A percentile compares a stretch with the other conserved stretches of the same genome.
Evolutionary conservation across 2,113 vertebrate genomes (phyloP).

Genomic region (Gobiocypris rarus): DNA sequence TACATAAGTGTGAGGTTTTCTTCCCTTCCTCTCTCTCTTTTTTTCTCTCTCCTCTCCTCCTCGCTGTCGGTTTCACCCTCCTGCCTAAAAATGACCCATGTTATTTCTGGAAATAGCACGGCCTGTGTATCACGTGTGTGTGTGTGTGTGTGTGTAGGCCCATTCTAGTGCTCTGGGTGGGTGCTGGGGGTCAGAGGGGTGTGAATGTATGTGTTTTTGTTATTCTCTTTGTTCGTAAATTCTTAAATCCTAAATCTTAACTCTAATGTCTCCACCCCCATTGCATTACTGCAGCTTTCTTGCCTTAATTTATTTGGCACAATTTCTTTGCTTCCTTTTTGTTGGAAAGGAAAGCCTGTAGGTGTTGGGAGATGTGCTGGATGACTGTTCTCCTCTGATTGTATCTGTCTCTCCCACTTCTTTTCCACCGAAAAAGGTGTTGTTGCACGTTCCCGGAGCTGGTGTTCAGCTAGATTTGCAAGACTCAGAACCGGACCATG

Average conservation of each 20-base stretch:
- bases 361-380: slow-evolving; percentile 26
- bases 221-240: slow-evolving; percentile 50
- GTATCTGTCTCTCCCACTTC: background rate
- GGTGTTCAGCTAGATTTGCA: background rate
- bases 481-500: background rate
- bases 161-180: slow-evolving; percentile 41
- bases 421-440: background rate
- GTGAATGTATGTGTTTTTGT: slow-evolving; percentile 6
- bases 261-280: slow-evolving; percentile 24
- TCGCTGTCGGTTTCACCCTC: background rate
- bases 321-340: slow-evolving; percentile 43
- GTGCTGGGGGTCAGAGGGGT: slow-evolving; percentile 45
- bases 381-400: background rate
- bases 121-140: slow-evolving; percentile 24
- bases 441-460: background rate
- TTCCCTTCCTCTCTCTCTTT: background rate
- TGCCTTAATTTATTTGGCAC: slow-evolving; percentile 50
- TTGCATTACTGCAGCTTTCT: background rate
- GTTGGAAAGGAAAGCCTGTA: slow-evolving; percentile 44
- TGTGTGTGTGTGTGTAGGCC: slow-evolving; percentile 27
- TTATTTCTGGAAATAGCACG: slow-evolving; percentile 10
- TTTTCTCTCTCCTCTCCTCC: background rate
- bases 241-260: background rate
- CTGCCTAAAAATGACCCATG: slow-evolving; percentile 12
- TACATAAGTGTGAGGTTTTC: slow-evolving; percentile 16